These are phyloP conservation scores for Osmoderma eremita DNA, from an alignment of 2,888 invertebrate genomes.

Conservation along the genomic window DNA sequence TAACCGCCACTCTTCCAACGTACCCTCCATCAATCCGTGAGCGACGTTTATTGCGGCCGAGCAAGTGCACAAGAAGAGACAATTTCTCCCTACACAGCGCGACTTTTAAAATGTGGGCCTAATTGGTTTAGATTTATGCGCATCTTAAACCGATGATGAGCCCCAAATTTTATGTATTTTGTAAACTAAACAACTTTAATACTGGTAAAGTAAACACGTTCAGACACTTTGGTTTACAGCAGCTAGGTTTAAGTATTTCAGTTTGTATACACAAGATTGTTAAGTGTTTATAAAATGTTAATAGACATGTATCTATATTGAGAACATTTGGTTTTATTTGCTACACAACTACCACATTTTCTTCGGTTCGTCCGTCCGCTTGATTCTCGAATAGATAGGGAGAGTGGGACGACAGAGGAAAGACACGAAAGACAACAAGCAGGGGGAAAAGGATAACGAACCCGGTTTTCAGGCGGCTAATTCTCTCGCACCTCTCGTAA, in stretches of 20 bases:
- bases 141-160: constrained; percentile 59
- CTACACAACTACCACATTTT: constrained; percentile 46
- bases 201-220: constrained; percentile 58
- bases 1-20: not conserved
- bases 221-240: constrained; percentile 60
- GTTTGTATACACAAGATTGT: constrained; percentile 60
- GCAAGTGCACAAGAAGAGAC: constrained; percentile 9
- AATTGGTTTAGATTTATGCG: constrained; percentile 57
- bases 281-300: constrained; percentile 61
- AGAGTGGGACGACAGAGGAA: not conserved
- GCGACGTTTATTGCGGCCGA: constrained; percentile 30
- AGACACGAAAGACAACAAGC: constrained; percentile 11
- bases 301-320: constrained; percentile 60
- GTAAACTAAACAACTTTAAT: constrained; percentile 59
- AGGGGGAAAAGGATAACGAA: constrained; percentile 3
- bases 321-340: constrained; percentile 56
- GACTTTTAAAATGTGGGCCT: constrained; percentile 33
- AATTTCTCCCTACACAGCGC: constrained; percentile 16
- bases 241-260: constrained; percentile 60
- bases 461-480: not conserved
- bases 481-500: not conserved
- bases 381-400: not conserved
- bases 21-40: constrained; percentile 17
- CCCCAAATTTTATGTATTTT: constrained; percentile 59
- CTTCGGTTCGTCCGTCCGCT: constrained; percentile 28